Conservation (phyloP, 2,888 invertebrate genomes). For the Allacma fusca region DNA sequence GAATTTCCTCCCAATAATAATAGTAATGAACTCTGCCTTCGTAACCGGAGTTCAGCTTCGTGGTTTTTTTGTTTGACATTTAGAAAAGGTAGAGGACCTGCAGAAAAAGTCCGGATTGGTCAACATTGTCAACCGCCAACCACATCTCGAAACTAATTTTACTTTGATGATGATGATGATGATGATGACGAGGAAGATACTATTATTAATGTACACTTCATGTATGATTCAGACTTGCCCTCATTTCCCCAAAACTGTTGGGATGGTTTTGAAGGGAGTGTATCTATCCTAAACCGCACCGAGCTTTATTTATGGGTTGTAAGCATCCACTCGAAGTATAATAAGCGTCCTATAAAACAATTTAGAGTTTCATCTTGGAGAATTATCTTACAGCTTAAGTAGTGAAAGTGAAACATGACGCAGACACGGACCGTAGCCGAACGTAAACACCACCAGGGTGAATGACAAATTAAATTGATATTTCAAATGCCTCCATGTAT, state of each 20-base stretch:
- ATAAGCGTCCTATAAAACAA: no score
- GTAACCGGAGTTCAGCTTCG: no score
- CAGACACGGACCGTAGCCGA: slow-evolving; percentile 14
- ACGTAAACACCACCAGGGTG: slow-evolving; percentile 9
- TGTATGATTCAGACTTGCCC: no score
- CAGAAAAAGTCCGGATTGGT: slow-evolving; percentile 5
- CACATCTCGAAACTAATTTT: not conserved
- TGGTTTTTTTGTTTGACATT: no score
- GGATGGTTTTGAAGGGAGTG: not conserved
- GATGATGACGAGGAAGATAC: not conserved
- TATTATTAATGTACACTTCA: no score
- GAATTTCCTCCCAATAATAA: no score
- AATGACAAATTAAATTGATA: slow-evolving; percentile 17
- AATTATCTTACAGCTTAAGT: not conserved
- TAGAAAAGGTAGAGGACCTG: not conserved
- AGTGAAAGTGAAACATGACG: slow-evolving; percentile 18
- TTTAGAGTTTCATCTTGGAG: no score
- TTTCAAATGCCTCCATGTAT: not conserved
- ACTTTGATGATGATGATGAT: not conserved
- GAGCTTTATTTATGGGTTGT: no score
- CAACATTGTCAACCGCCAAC: not conserved
- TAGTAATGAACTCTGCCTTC: no score
- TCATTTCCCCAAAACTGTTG: no score
- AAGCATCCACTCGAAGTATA: no score
- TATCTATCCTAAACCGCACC: no score